A percentile compares a stretch with the other conserved stretches of the same genome.
These are phyloP conservation scores for Drosophila melanica DNA, from an alignment of 1,140 invertebrate species.

Conservation along the genomic window DNA sequence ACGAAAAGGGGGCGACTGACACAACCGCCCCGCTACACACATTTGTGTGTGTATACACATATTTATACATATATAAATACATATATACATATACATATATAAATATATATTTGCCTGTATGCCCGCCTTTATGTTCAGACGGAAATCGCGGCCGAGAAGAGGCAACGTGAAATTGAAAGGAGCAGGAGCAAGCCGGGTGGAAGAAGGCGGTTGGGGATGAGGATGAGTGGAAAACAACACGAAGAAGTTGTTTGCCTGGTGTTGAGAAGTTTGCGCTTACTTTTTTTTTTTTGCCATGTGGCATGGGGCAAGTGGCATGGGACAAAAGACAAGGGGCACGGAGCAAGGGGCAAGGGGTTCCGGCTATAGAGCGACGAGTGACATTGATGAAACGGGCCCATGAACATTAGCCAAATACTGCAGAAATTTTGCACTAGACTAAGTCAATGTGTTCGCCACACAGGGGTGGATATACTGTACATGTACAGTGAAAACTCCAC, in stretches of 20 bases:
- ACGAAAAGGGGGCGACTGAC: constrained; percentile 21
- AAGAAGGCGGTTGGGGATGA: no score
- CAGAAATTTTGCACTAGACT: constrained; percentile 57
- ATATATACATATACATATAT: no score
- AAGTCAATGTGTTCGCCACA: background rate
- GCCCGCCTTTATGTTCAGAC: constrained; percentile 32
- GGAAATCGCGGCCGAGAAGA: constrained; percentile 29
- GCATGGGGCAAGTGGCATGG: background rate
- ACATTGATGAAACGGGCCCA: constrained; percentile 69
- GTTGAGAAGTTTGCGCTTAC: constrained; percentile 38
- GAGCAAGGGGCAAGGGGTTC: background rate
- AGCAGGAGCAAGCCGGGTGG: no score
- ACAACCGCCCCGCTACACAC: background rate
- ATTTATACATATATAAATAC: no score
- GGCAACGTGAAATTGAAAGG: background rate
- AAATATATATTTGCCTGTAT: no score
- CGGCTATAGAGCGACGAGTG: constrained; percentile 22
- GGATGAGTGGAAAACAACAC: constrained; percentile 20
- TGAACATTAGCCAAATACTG: constrained; percentile 73
- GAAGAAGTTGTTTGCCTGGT: constrained; percentile 45
- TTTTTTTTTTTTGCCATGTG: background rate
- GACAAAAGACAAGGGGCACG: background rate
- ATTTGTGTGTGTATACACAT: background rate
- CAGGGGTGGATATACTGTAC: constrained; percentile 4
- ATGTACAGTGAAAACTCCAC: no score